Percentiles rank a stretch among this genome's conserved stretches.
phyloP scores from a whole-genome alignment of 2,797 vertebrate genomes.

The Gastrophryne carolinensis region DNA sequence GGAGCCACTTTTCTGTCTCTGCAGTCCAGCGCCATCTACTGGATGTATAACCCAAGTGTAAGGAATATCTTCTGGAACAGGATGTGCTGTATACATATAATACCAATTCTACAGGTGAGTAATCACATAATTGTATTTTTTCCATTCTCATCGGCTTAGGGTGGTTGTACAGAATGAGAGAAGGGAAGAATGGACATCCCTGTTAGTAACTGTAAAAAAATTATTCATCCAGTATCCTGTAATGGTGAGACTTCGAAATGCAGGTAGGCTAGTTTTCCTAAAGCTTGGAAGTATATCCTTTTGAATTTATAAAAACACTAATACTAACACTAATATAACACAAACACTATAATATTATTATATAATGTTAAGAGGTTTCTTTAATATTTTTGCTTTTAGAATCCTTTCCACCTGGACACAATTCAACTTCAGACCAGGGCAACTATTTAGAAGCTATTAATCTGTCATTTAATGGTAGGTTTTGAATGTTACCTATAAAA shows the following conservation, averaged over 20 bases:
- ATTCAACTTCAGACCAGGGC: slow-evolving; percentile 93
- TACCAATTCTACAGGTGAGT: no score
- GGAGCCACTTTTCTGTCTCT: no score
- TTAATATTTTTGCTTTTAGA: slow-evolving; percentile 66
- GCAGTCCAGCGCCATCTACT: no score
- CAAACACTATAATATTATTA: neutral
- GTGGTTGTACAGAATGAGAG: slow-evolving; percentile 97
- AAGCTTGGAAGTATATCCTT: neutral
- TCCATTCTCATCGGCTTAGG: slow-evolving; percentile 66
- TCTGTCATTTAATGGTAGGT: slow-evolving; percentile 89
- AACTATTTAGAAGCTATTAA: slow-evolving; percentile 98
- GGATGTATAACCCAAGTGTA: no score
- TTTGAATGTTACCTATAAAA: neutral
- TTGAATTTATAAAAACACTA: no score
- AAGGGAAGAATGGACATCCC: slow-evolving; percentile 91
- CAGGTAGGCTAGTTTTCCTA: slow-evolving; percentile 71
- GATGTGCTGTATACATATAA: no score
- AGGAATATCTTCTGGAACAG: no score
- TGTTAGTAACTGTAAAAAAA: slow-evolving; percentile 96
- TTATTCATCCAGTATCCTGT: slow-evolving; percentile 97
- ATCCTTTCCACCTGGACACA: slow-evolving; percentile 84
- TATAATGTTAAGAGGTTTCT: neutral
- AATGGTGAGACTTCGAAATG: slow-evolving; percentile 87
- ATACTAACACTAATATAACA: neutral
- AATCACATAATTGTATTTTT: no score